Evolutionary conservation across 2,113 vertebrate species (phyloP).

Genomic region (Chrysochloris asiatica): DNA sequence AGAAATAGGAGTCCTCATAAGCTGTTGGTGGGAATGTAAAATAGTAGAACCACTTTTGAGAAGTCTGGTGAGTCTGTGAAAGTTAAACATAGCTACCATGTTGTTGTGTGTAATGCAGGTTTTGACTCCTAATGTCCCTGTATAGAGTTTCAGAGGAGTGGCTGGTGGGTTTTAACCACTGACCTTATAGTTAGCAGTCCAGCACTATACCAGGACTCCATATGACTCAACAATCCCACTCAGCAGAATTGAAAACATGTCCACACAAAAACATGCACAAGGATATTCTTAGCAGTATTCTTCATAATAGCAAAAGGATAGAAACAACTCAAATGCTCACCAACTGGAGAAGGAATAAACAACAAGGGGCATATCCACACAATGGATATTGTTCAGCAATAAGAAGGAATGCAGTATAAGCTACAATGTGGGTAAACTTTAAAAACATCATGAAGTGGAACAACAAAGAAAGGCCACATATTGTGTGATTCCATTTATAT

Average conservation of each 20-base stretch:
- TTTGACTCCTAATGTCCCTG: too few relatives aligned
- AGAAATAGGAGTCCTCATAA: neutral
- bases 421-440: neutral
- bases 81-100: neutral
- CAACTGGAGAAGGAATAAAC: neutral
- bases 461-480: neutral
- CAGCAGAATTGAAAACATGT: neutral
- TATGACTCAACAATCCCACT: too few relatives aligned
- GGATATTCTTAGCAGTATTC: neutral
- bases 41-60: neutral
- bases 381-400: neutral
- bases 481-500: neutral
- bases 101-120: too few relatives aligned
- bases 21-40: neutral
- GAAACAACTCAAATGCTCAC: neutral
- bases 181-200: too few relatives aligned
- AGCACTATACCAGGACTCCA: too few relatives aligned
- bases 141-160: too few relatives aligned
- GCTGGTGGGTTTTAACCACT: too few relatives aligned
- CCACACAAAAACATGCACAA: neutral
- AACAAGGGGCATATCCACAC: neutral
- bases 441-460: constrained; percentile 3
- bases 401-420: neutral
- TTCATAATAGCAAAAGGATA: neutral
- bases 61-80: neutral